A percentile compares a stretch with the other conserved stretches of the same genome.
phyloP scores from a whole-genome alignment of 1,140 invertebrate species.

The Neodiprion virginianus region DNA sequence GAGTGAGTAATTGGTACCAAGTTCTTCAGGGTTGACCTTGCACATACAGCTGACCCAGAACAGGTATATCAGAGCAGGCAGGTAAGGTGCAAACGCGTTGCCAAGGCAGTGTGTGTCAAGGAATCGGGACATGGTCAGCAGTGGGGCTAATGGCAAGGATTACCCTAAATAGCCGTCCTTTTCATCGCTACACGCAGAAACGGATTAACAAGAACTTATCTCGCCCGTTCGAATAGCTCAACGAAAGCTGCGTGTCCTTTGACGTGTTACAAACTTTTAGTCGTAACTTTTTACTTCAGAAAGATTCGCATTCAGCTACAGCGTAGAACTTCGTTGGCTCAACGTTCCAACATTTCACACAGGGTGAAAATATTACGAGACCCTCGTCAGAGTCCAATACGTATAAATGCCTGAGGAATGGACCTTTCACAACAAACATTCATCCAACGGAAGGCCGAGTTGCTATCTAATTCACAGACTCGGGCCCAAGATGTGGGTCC shows the following conservation, averaged over 20 bases:
- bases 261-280: no score
- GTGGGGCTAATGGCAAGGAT: constrained; percentile 11
- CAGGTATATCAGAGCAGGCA: constrained; percentile 31
- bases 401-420: not conserved
- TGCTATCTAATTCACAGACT: not conserved
- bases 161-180: constrained; percentile 28
- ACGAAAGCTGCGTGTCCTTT: no score
- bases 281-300: no score
- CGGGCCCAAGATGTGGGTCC: not conserved
- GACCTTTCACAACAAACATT: constrained; percentile 3
- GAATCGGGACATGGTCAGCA: constrained; percentile 42
- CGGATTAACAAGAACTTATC: no score
- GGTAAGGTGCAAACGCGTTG: constrained; percentile 12
- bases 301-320: no score
- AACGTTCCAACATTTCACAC: no score
- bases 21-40: constrained; percentile 43
- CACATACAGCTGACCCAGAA: constrained; percentile 34
- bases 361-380: no score
- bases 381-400: no score
- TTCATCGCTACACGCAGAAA: constrained; percentile 18
- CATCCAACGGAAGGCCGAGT: not conserved
- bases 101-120: constrained; percentile 30
- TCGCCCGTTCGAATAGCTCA: no score
- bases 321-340: no score
- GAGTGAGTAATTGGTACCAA: not conserved